phyloP scores from a whole-genome alignment of 2,888 invertebrate genomes.

The Luperina nickerlii region DNA sequence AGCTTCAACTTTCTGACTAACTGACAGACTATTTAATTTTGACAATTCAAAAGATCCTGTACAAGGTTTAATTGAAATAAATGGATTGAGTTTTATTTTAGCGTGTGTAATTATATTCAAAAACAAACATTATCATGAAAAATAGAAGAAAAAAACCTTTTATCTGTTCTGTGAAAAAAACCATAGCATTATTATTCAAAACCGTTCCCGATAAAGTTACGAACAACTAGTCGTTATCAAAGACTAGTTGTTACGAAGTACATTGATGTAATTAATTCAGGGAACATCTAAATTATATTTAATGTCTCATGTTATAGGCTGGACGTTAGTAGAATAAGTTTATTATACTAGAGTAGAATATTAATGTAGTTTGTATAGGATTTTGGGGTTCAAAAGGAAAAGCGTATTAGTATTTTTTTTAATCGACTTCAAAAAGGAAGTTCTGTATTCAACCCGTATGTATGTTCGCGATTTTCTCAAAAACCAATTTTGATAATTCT shows the following conservation, averaged over 20 bases:
- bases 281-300: slow-evolving; percentile 49
- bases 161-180: too few species aligned
- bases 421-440: too few species aligned
- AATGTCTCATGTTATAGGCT: slow-evolving; percentile 26
- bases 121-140: not conserved
- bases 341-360: slow-evolving; percentile 28
- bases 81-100: too few species aligned
- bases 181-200: slow-evolving; percentile 19
- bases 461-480: too few species aligned
- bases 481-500: too few species aligned
- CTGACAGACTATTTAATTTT: too few species aligned
- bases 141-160: not conserved
- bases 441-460: too few species aligned
- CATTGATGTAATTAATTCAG: slow-evolving; percentile 47
- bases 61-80: too few species aligned
- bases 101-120: not conserved
- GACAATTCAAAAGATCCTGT: too few species aligned
- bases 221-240: slow-evolving; percentile 37
- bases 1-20: too few species aligned
- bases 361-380: slow-evolving; percentile 16
- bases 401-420: too few species aligned
- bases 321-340: slow-evolving; percentile 28
- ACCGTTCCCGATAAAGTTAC: slow-evolving; percentile 1
- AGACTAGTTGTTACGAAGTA: slow-evolving; percentile 19
- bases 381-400: not conserved